phyloP scores from a whole-genome alignment of 2,888 invertebrate genomes.

The Chrysotoxum bicinctum region DNA sequence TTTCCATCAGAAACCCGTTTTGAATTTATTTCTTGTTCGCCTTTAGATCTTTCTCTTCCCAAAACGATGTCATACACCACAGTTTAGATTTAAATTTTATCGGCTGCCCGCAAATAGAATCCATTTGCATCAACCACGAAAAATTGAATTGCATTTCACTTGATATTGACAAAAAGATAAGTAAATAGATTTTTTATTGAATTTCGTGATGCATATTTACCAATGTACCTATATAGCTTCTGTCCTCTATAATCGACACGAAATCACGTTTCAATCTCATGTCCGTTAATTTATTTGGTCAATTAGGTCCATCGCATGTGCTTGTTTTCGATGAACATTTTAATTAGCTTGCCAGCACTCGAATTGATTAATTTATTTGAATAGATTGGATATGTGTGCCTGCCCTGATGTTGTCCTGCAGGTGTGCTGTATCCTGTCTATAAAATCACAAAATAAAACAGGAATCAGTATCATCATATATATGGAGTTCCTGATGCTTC shows the following conservation, averaged over 20 bases:
- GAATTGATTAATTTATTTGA: constrained; percentile 39
- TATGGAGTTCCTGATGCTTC: not conserved
- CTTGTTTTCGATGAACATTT: constrained; percentile 44
- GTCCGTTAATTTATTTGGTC: constrained; percentile 60
- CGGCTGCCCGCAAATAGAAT: constrained; percentile 1
- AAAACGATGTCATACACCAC: not conserved
- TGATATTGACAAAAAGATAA: constrained; percentile 11
- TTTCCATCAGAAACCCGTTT: too few species aligned
- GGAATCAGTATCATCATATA: not conserved
- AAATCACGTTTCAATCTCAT: constrained; percentile 50
- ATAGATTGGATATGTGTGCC: not conserved
- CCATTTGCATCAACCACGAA: constrained; percentile 1
- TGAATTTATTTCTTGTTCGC: not conserved
- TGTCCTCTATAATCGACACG: not conserved
- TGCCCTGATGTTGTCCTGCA: not conserved
- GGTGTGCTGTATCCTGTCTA: not conserved
- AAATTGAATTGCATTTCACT: constrained; percentile 3
- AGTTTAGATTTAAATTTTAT: not conserved
- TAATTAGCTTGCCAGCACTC: constrained; percentile 50
- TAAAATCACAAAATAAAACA: not conserved
- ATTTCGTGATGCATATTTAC: not conserved
- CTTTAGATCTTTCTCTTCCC: not conserved
- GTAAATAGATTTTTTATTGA: constrained; percentile 17
- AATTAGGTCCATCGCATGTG: constrained; percentile 36
- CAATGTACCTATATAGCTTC: not conserved